These are phyloP conservation scores for Hanleya hanleyi DNA, from an alignment of 2,888 invertebrate species.

Conservation along the genomic window DNA sequence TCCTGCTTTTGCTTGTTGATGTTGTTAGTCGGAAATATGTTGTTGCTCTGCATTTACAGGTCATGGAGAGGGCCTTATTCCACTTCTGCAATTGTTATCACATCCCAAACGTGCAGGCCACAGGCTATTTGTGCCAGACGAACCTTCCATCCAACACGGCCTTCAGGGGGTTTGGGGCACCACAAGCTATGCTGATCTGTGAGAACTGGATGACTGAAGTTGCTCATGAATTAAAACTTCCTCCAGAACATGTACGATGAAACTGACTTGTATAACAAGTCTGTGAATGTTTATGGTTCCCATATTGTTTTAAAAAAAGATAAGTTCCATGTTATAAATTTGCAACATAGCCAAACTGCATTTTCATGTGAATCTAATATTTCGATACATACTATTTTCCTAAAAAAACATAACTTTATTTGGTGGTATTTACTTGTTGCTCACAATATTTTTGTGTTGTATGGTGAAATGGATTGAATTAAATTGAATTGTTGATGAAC, in stretches of 20 bases:
- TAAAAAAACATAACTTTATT: too few species aligned
- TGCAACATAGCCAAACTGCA: too few species aligned
- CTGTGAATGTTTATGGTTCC: background rate
- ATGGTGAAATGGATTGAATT: too few species aligned
- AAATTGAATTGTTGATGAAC: background rate
- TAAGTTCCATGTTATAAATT: too few species aligned
- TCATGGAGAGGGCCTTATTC: constrained; percentile 87
- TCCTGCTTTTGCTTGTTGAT: background rate
- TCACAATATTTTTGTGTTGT: too few species aligned
- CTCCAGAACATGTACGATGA: constrained; percentile 79
- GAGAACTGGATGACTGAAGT: constrained; percentile 55
- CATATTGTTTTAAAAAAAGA: too few species aligned
- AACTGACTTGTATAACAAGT: too few species aligned
- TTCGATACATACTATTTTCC: too few species aligned
- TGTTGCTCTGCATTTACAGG: constrained; percentile 75
- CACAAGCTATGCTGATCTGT: constrained; percentile 56
- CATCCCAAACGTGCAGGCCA: constrained; percentile 83
- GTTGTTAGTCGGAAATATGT: background rate
- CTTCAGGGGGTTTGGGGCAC: constrained; percentile 78
- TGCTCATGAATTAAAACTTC: constrained; percentile 81
- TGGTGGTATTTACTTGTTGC: too few species aligned
- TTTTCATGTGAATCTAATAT: too few species aligned
- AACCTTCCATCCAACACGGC: constrained; percentile 95
- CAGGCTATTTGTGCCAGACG: constrained; percentile 83
- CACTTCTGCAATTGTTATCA: constrained; percentile 82